Evolutionary conservation across 2,797 vertebrate genomes (phyloP), one percentile per base, ranked within the genome.

Genomic region (Rallus crepitans): DNA sequence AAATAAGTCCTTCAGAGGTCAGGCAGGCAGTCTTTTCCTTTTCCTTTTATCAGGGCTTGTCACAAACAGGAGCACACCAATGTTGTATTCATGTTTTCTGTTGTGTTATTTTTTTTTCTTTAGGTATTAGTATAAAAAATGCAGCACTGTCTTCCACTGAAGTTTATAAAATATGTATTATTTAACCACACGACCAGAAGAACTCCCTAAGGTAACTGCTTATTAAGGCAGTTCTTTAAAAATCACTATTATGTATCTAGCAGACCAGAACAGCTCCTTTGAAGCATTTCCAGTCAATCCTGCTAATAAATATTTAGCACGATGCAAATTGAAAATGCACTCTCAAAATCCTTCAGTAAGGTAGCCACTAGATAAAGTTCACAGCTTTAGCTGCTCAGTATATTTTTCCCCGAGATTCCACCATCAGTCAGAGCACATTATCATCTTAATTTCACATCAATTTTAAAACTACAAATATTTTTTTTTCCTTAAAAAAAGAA

Each of bases 181-280:
- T 93, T 93, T 93, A 87, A 93, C 82, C 82, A 90, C 79, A 84
- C 8, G 5, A 83, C 80, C 76, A 92, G 82, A 94, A 91, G 65
- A 85, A 79, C 37, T 96, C 96, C 93, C 94, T 90, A 70, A 93
- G 90, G 93, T 84, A 96, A 85, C 61, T 0, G 0, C 68, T 96
- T 94, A 95, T 93, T 93, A 95, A 96, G 85, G 83, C 70, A 94
- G 72, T 87, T 89, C 90, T 93, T 94, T 93, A 93, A 96, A 96
- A 95, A 96, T 91, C 93, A 92, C 70, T 92, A 80, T 96, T 93
- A 94, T 69, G 71, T 82, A 91, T 87, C 82, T 88, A 96, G 82
- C 76, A 96, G 93, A 96, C 92, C 80, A 93, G 90, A 97, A 97
- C 81, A 94, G 75, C 61, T 95, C 60, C 79, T 92, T 33, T 93